Evolutionary conservation across 2,888 invertebrate genomes (phyloP), one percentile per base, ranked within the genome.

Genomic region (Mechanitis mazaeus): DNA sequence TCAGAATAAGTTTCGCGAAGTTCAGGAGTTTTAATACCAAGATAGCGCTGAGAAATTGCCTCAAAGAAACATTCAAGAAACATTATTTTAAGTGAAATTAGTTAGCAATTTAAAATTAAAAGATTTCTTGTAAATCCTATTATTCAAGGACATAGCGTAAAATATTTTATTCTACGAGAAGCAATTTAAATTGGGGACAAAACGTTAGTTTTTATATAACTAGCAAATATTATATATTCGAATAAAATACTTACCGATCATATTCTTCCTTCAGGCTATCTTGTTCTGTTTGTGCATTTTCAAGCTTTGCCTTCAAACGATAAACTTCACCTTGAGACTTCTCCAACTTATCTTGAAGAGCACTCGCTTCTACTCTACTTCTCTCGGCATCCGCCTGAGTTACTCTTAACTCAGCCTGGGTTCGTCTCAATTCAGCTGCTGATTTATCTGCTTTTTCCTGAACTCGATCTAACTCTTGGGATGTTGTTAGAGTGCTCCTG

Each of bases 301-400:
- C 97, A 76, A 97, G 91, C 79, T 97, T 95, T 50, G 97, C 97
- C 84, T 97, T 97, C 72, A 97, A 91, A 83, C 97, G 94, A 79
- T 97, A 97, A 46, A 98, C 97, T 85, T 98, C 97, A 66, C 97
- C 97, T 85, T 97, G 97, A 61, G 96, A 96, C 88, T 97, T 97
- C 81, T 97, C 97, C 67, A 97, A 87, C 89, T 97, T 97, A 77
- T 97, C 97, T 81, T 97, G 97, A 63, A 97, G 90, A 20, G 94
- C 95, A 56, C 95, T 93, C 0, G 96, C 94, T 81, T 97, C 97
- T 45, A 94, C 92, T 64, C 95, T 93, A 55, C 96, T 94, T 77
- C 97, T 92, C 76, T 97, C 97, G 70, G 95, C 96, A 81, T 97
- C 97, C 54, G 96, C 95, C 83, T 97, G 96, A 61, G 97, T 97